Evolutionary conservation across 2,797 vertebrate genomes (phyloP), one percentile per base, ranked within the genome.

Genomic region (Myripristis murdjan): DNA sequence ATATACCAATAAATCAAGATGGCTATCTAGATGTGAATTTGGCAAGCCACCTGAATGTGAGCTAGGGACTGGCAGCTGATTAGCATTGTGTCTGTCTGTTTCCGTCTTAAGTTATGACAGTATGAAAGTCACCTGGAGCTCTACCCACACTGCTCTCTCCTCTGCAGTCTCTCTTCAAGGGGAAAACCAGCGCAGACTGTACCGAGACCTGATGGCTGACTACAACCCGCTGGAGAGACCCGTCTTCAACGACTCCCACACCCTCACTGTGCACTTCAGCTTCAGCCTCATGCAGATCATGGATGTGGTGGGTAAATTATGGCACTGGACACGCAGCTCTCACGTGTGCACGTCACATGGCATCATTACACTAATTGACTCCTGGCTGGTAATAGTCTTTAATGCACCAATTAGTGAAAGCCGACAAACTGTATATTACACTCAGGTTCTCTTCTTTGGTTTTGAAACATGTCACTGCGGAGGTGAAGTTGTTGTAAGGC

Each of bases 231-330:
- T 94, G 66, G 93, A 69, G 79, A 86, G 95, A 70, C 95, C 95
- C 0, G 94, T 96, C 62, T 51, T 15, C 59, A 94, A 95, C 5
- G 94, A 95, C 63, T 91, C 92, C 2, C 78, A 94, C 14, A 67
- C 66, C 4, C 91, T 95, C 58, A 93, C 89, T 0, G 92, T 95
- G 24, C 20, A 84, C 23, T 87, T 95, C 20, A 91, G 91, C 74
- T 57, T 95, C 53, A 92, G 61, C 68, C 87, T 95, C 20, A 92
- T 89, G 90, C 95, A 95, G 91, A 95, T 95, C 73, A 93, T 95
- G 87, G 94, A 95, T 44, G 89, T 95, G 91, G 94, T 95, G 62
- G 2, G 88, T 85, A 39, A 69, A 71, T 16, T 8, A 31, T 51
- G 37, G 4, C 22, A 57, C 11, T 12, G 24, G 1, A 47, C 12